These are phyloP conservation scores for Bombylius major DNA, from an alignment of 2,888 invertebrate genomes.

Conservation along the genomic window DNA sequence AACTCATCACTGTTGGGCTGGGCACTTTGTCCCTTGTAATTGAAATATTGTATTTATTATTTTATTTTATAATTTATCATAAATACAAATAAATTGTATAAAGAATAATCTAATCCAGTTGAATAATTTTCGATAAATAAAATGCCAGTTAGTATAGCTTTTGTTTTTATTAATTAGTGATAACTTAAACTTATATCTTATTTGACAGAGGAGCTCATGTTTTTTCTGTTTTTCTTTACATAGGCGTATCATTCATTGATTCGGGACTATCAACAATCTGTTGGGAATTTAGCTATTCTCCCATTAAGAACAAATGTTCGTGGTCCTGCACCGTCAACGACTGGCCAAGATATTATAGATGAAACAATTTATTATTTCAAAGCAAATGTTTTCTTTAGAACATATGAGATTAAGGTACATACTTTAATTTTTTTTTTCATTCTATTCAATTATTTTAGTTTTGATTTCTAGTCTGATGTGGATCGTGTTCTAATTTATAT, in stretches of 20 bases:
- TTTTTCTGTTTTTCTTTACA: neutral
- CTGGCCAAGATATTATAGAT: slow-evolving; percentile 84
- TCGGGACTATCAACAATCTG: slow-evolving; percentile 52
- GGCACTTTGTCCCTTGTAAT: no score
- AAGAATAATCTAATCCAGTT: no score
- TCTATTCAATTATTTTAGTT: neutral
- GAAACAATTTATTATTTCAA: slow-evolving; percentile 96
- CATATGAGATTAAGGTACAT: slow-evolving; percentile 91
- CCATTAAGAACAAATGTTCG: slow-evolving; percentile 82
- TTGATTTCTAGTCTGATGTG: slow-evolving; percentile 66
- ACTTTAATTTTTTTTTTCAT: neutral
- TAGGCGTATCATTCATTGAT: slow-evolving; percentile 95
- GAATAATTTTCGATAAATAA: no score
- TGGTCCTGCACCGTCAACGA: slow-evolving; percentile 78
- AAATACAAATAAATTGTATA: no score
- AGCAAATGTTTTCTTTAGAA: slow-evolving; percentile 97
- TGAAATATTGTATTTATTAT: no score
- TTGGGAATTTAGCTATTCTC: slow-evolving; percentile 88
- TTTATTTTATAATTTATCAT: no score
- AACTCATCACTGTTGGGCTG: no score
- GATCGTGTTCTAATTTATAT: slow-evolving; percentile 95
- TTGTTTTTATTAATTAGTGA: no score
- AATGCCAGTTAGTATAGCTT: no score
- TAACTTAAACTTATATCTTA: no score
- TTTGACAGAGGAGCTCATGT: no score